phyloP scores from a whole-genome alignment of 2,113 vertebrate species.

The Glareola pratincola region DNA sequence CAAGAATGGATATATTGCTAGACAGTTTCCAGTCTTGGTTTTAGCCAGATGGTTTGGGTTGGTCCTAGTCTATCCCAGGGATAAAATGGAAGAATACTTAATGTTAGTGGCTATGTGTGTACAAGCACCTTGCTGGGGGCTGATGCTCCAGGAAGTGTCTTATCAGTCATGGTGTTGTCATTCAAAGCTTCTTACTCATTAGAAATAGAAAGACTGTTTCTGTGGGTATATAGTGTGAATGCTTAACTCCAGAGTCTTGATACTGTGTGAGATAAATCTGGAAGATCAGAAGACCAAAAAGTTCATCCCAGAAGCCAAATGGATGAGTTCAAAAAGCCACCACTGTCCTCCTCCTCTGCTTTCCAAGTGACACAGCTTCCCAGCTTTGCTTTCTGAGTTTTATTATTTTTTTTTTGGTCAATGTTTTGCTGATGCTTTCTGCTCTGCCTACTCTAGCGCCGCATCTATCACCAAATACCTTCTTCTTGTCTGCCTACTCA shows the following conservation, averaged over 20 bases:
- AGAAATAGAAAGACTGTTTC: neutral
- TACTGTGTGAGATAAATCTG: neutral
- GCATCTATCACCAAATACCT: neutral
- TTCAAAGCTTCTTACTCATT: neutral
- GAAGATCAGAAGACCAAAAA: neutral
- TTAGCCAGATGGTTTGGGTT: neutral
- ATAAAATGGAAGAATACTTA: neutral
- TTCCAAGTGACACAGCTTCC: neutral
- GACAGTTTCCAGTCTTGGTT: neutral
- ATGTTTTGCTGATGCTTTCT: neutral
- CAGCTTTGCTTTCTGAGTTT: neutral
- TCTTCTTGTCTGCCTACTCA: neutral
- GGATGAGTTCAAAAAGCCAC: neutral
- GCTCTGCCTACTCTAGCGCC: neutral
- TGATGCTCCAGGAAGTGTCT: neutral
- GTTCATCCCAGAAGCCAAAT: neutral
- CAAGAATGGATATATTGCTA: neutral
- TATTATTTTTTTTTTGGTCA: neutral
- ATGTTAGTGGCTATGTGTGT: neutral
- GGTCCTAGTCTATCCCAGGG: rapidly evolving
- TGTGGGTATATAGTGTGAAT: neutral
- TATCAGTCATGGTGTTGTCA: neutral
- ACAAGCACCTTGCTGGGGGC: neutral
- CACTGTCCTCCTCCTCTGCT: neutral
- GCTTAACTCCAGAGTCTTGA: neutral